Evolutionary conservation across 2,888 invertebrate species (phyloP), one percentile per base, ranked within the genome.

Genomic region (Erebia ligea): DNA sequence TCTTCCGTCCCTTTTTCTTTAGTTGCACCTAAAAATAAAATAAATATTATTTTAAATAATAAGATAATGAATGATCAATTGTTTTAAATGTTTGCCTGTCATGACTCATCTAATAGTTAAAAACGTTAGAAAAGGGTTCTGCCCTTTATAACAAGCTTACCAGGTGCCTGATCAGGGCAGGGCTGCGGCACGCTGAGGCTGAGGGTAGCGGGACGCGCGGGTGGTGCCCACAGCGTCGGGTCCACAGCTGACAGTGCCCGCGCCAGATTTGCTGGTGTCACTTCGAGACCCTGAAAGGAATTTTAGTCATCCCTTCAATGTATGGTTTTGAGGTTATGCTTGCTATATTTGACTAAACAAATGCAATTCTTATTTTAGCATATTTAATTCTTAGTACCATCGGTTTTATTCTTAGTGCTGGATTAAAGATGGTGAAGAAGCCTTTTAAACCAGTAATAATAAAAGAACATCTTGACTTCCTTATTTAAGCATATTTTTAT

Each of bases 121-220:
- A 25, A 34, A 34, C 6, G 34, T 34, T 34, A 6, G 34, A 34
- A 34, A 34, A 34, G 34, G 1, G 34, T 34, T 34, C 5, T 34
- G 6, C 13, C 5, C n/a, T n/a, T n/a, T n/a, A 6, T 17, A 34
- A 11, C 19, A 5, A 59, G 56, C 65, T 71, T 15, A 90, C 91
- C 92, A 78, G 85, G 81, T 61, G 82, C 83, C 19, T 87, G 78
- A 65, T 88, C 86, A 11, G 85, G 80, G 77, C 81, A 82, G 75
- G 95, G 92, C 70, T 95, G 94, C 45, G 95, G 95, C 84, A 95
- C 91, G 81, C 95, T 95, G 76, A 96, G 94, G 86, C 96, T 96
- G 69, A 96, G 94, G 0, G 96, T 96, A 45, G 95, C 95, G 0
- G 96, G 96, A 64, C 96, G 92, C 58, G 95, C 90, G 1, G 96